phyloP scores from a whole-genome alignment of 2,113 vertebrate species.

The Aptenodytes forsteri region DNA sequence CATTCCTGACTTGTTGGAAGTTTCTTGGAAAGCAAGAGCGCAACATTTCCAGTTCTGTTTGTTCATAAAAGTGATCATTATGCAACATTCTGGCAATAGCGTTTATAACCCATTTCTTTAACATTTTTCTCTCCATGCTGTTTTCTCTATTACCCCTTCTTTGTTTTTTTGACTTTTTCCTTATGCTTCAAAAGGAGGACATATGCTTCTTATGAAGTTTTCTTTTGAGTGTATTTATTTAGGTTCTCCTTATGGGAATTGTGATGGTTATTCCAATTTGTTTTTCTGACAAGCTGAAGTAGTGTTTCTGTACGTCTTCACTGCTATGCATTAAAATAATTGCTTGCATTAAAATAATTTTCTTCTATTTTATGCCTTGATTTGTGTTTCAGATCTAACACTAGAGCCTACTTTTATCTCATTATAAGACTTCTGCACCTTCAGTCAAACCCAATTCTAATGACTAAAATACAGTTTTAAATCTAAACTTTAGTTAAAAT shows the following conservation, averaged over 20 bases:
- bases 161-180: background rate
- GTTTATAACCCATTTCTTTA: background rate
- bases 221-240: background rate
- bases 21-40: conserved; percentile 34
- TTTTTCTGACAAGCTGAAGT: background rate
- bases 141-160: background rate
- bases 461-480: background rate
- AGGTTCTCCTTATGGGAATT: background rate
- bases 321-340: background rate
- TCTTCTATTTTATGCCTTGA: background rate
- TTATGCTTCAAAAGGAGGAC: background rate
- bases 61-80: background rate
- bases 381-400: background rate
- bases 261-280: background rate
- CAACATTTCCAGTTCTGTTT: conserved; percentile 9
- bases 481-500: background rate
- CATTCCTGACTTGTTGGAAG: background rate
- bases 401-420: background rate
- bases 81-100: conserved; percentile 1
- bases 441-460: background rate
- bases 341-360: background rate
- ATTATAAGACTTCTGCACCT: background rate
- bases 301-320: background rate
- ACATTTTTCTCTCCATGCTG: background rate
- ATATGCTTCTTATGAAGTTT: background rate